phyloP scores from a whole-genome alignment of 1,140 invertebrate species.

The Amyelois transitella region DNA sequence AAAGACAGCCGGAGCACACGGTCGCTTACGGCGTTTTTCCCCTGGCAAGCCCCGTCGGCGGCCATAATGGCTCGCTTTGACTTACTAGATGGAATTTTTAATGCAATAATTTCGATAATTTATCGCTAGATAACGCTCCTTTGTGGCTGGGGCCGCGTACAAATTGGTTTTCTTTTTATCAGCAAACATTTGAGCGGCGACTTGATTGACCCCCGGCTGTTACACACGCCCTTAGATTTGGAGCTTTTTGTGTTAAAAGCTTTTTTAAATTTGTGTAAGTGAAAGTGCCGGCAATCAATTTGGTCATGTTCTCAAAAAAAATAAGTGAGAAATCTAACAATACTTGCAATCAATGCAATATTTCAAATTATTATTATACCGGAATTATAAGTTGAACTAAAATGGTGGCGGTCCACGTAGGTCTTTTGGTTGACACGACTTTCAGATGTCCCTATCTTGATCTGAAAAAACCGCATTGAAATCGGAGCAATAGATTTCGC shows the following conservation, averaged over 20 bases:
- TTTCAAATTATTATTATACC: too few species aligned
- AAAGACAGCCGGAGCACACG: constrained; percentile 1
- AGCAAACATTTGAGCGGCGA: constrained; percentile 40
- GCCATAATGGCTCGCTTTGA: constrained; percentile 75
- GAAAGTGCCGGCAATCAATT: too few species aligned
- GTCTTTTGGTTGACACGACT: too few species aligned
- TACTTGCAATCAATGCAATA: too few species aligned
- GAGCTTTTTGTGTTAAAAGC: too few species aligned
- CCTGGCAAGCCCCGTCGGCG: constrained; percentile 3
- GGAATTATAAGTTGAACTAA: too few species aligned
- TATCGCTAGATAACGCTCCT: constrained; percentile 72
- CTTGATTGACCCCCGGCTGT: constrained; percentile 36
- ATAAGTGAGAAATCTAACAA: too few species aligned
- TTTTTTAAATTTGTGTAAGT: background rate
- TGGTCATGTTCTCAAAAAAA: too few species aligned
- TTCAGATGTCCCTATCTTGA: too few species aligned
- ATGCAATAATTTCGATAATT: constrained; percentile 82
- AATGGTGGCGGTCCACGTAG: too few species aligned
- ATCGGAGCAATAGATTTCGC: too few species aligned
- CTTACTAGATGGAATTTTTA: constrained; percentile 80
- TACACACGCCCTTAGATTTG: background rate
- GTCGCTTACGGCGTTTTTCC: constrained; percentile 19
- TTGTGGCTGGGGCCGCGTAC: constrained; percentile 38
- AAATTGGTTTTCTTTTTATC: constrained; percentile 57
- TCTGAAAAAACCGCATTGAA: too few species aligned